Evolutionary conservation across 2,888 invertebrate species (phyloP), one percentile per base, ranked within the genome.

Genomic region (Lochmaea crataegi): DNA sequence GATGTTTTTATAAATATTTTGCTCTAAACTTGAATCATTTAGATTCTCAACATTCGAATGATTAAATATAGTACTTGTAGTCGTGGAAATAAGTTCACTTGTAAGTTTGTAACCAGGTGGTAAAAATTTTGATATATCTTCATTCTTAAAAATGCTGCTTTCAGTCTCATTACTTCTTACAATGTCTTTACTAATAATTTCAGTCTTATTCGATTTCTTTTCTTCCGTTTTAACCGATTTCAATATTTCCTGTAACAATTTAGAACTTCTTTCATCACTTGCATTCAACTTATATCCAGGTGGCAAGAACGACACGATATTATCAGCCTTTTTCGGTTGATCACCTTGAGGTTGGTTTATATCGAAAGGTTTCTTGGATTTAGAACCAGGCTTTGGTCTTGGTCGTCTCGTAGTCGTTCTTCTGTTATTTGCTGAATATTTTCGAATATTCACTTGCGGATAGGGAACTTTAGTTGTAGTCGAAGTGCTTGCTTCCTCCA

Each of bases 371-470:
- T 71, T 74, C 64, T 69, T 74, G 10, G 67, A 16, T 58, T 57
- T 71, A 7, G 51, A 41, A 42, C 68, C 56, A 5, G 76, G 72
- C 64, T 68, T 65, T 38, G 74, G 68, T 63, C 75, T 75, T 0
- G 82, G 80, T 63, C 81, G 79, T 65, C 76, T 79, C 42, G 83
- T 83, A 11, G 83, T 80, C 18, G 83, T 75, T 45, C 85, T 84
- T 65, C 87, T 75, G 12, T 83, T 78, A 56, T 82, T 80, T n/a
- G 86, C 80, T 68, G 91, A 89, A 81, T 92, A 93, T 84, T 92
- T 93, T 70, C 91, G 90, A 11, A 92, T 93, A 77, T 90, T 88
- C 2, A 91, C 90, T 22, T 91, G 91, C 58, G 89, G 88, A 70
- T 90, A 90, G n/a, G 90, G 86, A 41, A 81, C 79, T 69, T 83